A percentile compares a stretch with the other conserved stretches of the same genome.
These are phyloP conservation scores for Tinea pellionella DNA, from an alignment of 2,888 invertebrate species.

Conservation along the genomic window DNA sequence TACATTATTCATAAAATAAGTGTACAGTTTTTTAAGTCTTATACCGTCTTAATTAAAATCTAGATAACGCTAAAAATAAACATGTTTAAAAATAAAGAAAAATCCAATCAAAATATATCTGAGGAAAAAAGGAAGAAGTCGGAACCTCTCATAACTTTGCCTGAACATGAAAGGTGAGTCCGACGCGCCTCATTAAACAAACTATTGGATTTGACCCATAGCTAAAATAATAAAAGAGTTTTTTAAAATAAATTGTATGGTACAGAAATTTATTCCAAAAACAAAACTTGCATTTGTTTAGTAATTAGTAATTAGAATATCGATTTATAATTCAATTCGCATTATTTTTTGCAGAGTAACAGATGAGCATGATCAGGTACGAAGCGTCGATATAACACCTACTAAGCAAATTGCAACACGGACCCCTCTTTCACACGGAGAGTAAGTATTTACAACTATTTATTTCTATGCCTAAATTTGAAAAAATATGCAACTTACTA, in stretches of 20 bases:
- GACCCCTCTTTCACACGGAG: conserved; percentile 47
- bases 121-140: conserved; percentile 50
- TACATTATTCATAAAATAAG: neutral
- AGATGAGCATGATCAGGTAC: conserved; percentile 36
- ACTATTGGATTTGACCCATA: conserved; percentile 22
- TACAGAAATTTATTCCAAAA: too few species aligned
- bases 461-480: neutral
- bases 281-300: too few species aligned
- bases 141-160: conserved; percentile 52
- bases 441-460: conserved; percentile 33
- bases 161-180: conserved; percentile 67
- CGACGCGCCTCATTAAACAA: conserved; percentile 42
- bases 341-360: neutral
- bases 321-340: neutral
- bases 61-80: conserved; percentile 13
- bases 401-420: conserved; percentile 15
- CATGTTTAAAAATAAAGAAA: conserved; percentile 56
- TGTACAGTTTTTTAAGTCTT: neutral
- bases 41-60: neutral
- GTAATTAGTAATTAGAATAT: neutral
- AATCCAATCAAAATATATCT: conserved; percentile 45
- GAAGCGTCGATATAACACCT: conserved; percentile 33
- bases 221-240: neutral
- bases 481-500: too few species aligned
- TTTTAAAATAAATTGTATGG: too few species aligned